Conservation (phyloP, 2,888 invertebrate species). For the Heliconius hortense region DNA sequence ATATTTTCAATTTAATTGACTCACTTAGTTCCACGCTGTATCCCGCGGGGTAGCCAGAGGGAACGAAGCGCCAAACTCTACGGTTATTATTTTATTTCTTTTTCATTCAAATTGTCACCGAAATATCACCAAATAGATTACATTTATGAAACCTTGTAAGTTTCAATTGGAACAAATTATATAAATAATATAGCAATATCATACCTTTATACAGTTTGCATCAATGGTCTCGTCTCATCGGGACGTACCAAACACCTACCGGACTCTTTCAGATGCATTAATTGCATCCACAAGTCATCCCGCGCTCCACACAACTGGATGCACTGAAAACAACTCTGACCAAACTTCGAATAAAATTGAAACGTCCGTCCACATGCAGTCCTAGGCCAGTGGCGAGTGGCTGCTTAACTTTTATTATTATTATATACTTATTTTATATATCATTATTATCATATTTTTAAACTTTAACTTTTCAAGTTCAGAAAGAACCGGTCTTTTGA, state of each 20-base stretch:
- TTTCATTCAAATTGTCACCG: no score
- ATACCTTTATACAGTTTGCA: background rate
- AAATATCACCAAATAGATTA: background rate
- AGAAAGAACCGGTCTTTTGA: no score
- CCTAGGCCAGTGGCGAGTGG: background rate
- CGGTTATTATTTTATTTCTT: no score
- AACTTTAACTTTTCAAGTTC: background rate
- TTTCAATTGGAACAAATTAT: no score
- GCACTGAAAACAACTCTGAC: conserved; percentile 5
- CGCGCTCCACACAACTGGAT: background rate
- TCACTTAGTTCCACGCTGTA: no score
- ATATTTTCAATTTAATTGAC: no score
- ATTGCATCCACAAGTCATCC: conserved; percentile 23
- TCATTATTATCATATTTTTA: background rate
- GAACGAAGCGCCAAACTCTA: no score
- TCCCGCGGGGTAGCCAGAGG: no score
- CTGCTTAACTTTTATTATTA: background rate
- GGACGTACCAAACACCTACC: conserved; percentile 6
- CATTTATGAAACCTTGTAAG: no score
- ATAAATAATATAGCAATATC: background rate
- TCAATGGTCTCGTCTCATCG: background rate
- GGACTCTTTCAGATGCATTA: conserved; percentile 15
- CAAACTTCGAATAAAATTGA: conserved; percentile 13
- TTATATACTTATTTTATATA: background rate
- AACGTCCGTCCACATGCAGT: conserved; percentile 18